These are phyloP conservation scores for Imbricaverruca yamaguchii DNA, from an alignment of 2,888 invertebrate genomes.

Conservation along the genomic window DNA sequence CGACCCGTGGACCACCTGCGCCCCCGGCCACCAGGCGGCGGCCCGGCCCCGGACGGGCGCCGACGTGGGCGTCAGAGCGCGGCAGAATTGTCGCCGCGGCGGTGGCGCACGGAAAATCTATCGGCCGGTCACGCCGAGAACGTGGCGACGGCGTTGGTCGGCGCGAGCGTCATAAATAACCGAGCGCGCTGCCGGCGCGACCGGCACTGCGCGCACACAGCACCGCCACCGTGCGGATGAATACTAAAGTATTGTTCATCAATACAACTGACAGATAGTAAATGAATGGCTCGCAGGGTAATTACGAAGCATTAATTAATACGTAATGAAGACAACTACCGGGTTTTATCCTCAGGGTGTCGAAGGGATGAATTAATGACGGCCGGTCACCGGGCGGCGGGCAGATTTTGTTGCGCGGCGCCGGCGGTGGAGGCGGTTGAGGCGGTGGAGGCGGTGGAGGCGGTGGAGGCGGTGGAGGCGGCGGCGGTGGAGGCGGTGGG, in stretches of 20 bases:
- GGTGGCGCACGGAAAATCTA: not conserved
- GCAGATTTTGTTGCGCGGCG: not conserved
- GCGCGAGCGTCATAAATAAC: not conserved
- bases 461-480: not conserved
- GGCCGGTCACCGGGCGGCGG: not conserved
- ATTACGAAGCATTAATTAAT: conserved; percentile 5
- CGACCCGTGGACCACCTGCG: no score
- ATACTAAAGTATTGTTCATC: conserved; percentile 1
- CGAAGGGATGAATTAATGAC: conserved; percentile 15
- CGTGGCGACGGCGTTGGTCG: not conserved
- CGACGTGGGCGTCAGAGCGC: no score
- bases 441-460: not conserved
- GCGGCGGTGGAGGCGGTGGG: not conserved
- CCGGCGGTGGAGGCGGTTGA: not conserved
- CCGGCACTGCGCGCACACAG: not conserved
- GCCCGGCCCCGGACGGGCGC: no score
- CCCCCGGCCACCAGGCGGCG: no score
- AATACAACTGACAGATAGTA: conserved; percentile 2
- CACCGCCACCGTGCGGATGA: not conserved
- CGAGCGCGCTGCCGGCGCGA: not conserved
- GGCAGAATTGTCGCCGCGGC: not conserved
- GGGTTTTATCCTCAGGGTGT: conserved; percentile 13
- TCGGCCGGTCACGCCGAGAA: not conserved
- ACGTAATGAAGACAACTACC: conserved; percentile 12
- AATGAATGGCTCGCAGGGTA: conserved; percentile 5